Conservation (phyloP, 2,113 vertebrate genomes). For the Myiozetetes cayanensis region DNA sequence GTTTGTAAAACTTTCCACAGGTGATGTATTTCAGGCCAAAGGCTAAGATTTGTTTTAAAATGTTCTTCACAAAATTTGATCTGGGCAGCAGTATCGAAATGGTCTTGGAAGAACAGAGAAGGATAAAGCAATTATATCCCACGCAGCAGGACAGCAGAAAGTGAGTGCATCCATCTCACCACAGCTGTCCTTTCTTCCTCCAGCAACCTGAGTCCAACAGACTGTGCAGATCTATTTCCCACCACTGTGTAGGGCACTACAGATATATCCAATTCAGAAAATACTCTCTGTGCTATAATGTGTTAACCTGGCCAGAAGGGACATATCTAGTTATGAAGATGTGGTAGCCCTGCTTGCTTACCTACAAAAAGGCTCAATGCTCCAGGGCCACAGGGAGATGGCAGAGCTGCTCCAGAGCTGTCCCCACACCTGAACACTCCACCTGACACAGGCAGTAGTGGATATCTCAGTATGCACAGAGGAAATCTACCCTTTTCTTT, state of each 20-base stretch:
- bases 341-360: neutral
- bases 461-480: neutral
- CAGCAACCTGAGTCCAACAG: constrained; percentile 35
- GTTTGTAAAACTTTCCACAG: constrained; percentile 36
- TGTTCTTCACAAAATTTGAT: constrained; percentile 51
- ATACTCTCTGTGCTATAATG: neutral
- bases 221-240: constrained; percentile 33
- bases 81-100: constrained; percentile 16
- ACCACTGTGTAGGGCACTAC: neutral
- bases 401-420: neutral
- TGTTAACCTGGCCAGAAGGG: neutral
- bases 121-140: constrained; percentile 41
- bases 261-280: neutral
- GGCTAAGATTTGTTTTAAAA: constrained; percentile 40
- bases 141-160: constrained; percentile 26
- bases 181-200: constrained; percentile 33
- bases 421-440: neutral
- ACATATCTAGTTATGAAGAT: neutral
- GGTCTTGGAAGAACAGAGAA: neutral
- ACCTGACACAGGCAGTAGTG: neutral
- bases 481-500: neutral
- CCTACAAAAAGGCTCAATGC: neutral
- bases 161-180: constrained; percentile 36
- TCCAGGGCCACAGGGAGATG: neutral
- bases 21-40: constrained; percentile 60